These are phyloP conservation scores for Drosophila guanche DNA, from an alignment of 1,140 invertebrate species.

Conservation along the genomic window DNA sequence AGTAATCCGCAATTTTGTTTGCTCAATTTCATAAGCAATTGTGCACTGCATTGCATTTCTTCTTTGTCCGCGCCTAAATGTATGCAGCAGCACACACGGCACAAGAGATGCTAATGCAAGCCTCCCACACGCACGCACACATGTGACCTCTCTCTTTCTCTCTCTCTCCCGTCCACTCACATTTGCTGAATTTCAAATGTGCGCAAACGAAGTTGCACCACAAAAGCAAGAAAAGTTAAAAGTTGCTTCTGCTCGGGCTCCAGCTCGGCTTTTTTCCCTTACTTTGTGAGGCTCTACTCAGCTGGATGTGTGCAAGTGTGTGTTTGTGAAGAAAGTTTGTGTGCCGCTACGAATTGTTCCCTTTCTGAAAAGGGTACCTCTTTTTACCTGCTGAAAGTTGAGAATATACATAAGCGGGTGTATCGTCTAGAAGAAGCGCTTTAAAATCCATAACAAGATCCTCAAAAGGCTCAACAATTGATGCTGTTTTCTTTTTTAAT, in stretches of 20 bases:
- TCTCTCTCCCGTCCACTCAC: conserved; percentile 15
- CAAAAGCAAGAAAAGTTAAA: conserved; percentile 72
- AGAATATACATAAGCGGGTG: neutral
- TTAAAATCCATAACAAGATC: neutral
- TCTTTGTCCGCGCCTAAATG: conserved; percentile 49
- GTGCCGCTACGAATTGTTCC: conserved; percentile 8
- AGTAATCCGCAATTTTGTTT: conserved; percentile 68
- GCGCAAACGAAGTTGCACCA: conserved; percentile 72
- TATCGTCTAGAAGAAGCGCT: neutral
- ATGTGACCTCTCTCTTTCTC: neutral
- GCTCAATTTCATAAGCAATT: conserved; percentile 81
- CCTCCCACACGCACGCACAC: conserved; percentile 36
- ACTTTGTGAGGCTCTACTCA: conserved; percentile 4
- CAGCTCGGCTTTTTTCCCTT: conserved; percentile 24
- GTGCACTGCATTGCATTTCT: conserved; percentile 52
- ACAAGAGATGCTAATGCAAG: conserved; percentile 71
- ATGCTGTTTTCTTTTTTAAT: no score
- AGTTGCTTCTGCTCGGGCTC: conserved; percentile 43
- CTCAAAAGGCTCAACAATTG: no score
- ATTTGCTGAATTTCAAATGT: conserved; percentile 77
- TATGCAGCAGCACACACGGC: conserved; percentile 42
- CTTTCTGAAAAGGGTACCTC: conserved; percentile 16
- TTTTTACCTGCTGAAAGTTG: conserved; percentile 9
- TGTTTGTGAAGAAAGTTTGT: conserved; percentile 37
- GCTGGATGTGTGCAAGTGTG: neutral